These are phyloP conservation scores for Parus major DNA, from an alignment of 2,113 vertebrate genomes.

Conservation along the genomic window DNA sequence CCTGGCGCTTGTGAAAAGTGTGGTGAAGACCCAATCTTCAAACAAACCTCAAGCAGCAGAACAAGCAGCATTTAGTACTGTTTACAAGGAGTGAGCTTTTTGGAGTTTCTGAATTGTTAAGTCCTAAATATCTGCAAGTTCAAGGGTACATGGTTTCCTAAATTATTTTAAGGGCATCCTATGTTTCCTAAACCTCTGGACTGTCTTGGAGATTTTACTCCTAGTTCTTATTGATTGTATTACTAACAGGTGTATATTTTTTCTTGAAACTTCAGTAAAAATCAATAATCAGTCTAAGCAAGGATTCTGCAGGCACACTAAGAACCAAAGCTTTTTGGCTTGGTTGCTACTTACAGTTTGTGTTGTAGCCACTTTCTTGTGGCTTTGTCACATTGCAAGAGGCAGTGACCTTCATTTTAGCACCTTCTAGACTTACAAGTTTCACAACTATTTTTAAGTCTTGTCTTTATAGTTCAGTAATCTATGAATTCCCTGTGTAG, in stretches of 20 bases:
- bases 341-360: background rate
- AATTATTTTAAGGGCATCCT: background rate
- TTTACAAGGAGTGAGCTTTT: background rate
- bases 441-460: background rate
- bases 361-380: background rate
- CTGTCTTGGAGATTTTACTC: background rate
- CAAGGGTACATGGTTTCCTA: background rate
- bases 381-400: background rate
- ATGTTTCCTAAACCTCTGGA: background rate
- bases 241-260: background rate
- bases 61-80: background rate
- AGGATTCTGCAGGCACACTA: background rate
- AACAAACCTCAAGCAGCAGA: background rate
- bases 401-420: background rate
- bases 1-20: background rate
- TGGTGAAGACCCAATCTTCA: background rate
- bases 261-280: background rate
- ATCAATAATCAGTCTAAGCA: background rate
- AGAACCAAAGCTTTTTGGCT: background rate
- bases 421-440: background rate
- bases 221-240: background rate
- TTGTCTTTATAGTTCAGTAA: background rate
- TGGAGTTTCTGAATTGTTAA: background rate
- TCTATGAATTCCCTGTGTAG: background rate
- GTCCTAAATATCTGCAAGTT: background rate